A percentile compares a stretch with the other conserved stretches of the same genome.
These are phyloP conservation scores for Xestia rhomboidea DNA, from an alignment of 2,888 invertebrate genomes.

Conservation along the genomic window DNA sequence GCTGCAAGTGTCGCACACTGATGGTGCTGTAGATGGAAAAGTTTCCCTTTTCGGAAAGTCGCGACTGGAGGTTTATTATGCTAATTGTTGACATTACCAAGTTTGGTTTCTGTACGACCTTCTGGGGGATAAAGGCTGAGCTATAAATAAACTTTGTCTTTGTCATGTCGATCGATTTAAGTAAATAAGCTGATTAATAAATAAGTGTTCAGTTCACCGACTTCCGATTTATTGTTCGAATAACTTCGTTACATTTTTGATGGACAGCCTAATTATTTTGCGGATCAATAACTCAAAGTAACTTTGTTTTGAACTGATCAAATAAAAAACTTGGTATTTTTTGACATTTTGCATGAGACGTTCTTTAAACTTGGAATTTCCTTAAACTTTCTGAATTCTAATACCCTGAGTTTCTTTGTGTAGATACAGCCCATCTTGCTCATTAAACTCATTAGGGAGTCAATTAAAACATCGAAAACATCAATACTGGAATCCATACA, in stretches of 20 bases:
- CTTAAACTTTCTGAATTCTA: constrained; percentile 14
- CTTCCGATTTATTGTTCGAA: constrained; percentile 14
- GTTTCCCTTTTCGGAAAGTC: constrained; percentile 74
- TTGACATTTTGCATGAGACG: neutral
- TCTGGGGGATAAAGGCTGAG: constrained; percentile 68
- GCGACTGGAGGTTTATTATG: constrained; percentile 67
- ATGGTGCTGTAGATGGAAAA: constrained; percentile 72
- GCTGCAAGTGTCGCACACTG: constrained; percentile 73
- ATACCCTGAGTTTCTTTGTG: neutral
- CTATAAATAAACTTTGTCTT: constrained; percentile 67
- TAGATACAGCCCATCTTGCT: neutral
- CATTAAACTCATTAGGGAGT: constrained; percentile 7
- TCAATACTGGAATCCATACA: neutral
- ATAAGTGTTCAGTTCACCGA: constrained; percentile 18
- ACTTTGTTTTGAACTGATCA: neutral
- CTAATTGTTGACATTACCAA: constrained; percentile 73
- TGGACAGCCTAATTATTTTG: neutral
- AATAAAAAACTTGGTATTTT: neutral
- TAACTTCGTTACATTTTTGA: constrained; percentile 11
- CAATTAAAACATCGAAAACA: constrained; percentile 12
- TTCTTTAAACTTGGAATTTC: constrained; percentile 2
- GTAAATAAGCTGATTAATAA: constrained; percentile 50
- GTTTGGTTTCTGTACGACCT: constrained; percentile 73
- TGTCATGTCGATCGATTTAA: constrained; percentile 65
- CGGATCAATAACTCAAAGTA: constrained; percentile 3